Conservation (phyloP, 2,888 invertebrate genomes). For the Chrysolina oricalcia region DNA sequence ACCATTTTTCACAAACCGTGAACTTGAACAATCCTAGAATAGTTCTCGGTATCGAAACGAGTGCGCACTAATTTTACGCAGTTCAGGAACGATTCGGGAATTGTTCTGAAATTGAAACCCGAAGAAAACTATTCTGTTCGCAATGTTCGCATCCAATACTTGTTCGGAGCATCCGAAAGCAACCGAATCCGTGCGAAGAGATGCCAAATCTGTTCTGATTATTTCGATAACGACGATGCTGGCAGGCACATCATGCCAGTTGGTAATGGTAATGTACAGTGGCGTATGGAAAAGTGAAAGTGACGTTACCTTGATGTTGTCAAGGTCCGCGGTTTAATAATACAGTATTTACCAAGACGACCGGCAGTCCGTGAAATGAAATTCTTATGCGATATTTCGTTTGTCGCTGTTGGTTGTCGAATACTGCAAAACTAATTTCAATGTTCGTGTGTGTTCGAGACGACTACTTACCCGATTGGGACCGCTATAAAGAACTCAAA, state of each 20-base stretch:
- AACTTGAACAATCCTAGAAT: no score
- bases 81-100: not conserved
- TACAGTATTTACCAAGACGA: constrained; percentile 22
- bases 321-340: constrained; percentile 23
- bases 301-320: constrained; percentile 15
- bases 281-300: constrained; percentile 6
- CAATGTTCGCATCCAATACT: not conserved
- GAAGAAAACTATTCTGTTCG: not conserved
- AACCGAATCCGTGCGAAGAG: not conserved
- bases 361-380: constrained; percentile 17
- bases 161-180: not conserved
- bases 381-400: not conserved
- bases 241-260: constrained; percentile 10
- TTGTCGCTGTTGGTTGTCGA: not conserved
- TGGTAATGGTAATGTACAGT: not conserved
- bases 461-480: no score
- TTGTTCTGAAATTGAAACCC: not conserved
- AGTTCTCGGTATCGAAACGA: no score
- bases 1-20: no score
- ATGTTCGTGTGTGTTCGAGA: no score
- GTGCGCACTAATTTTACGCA: no score
- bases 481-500: no score
- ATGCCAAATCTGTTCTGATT: not conserved
- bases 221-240: not conserved
- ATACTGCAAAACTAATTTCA: no score